Percentiles rank a stretch among this genome's conserved stretches.
These are phyloP conservation scores for Nasua narica DNA, from an alignment of 2,797 vertebrate genomes.

Conservation along the genomic window DNA sequence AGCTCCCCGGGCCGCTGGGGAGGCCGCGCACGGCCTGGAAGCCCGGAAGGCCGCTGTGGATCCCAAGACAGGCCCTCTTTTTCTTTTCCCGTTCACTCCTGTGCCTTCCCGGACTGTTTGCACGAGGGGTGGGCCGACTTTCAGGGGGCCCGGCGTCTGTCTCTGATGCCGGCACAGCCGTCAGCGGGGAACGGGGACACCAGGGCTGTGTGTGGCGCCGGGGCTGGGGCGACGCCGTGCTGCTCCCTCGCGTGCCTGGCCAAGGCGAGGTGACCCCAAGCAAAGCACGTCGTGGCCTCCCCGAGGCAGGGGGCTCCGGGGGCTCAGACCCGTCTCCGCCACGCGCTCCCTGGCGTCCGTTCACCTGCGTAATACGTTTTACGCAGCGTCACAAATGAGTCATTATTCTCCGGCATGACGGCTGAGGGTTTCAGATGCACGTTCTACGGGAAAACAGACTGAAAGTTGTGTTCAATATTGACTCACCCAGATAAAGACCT, in stretches of 20 bases:
- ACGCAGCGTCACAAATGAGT: background rate
- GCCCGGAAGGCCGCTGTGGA: background rate
- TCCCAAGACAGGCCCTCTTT: fast-evolving
- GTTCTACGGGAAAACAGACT: conserved; percentile 20
- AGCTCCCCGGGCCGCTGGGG: fast-evolving
- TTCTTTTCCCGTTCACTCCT: background rate
- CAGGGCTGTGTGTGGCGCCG: background rate
- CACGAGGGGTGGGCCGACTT: conserved; percentile 46
- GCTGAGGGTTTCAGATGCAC: background rate
- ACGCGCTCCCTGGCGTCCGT: background rate
- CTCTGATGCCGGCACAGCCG: background rate
- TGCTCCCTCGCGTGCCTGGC: background rate
- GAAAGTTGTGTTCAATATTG: conserved; percentile 39
- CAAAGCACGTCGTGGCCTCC: background rate
- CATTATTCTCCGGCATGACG: conserved; percentile 2
- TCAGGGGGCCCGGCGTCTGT: background rate
- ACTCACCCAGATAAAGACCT: background rate
- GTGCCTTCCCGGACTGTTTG: conserved; percentile 49
- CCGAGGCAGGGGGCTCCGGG: background rate
- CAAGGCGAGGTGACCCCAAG: background rate
- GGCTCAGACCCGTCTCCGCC: background rate
- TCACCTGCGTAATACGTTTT: background rate
- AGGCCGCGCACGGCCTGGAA: background rate
- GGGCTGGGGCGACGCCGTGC: background rate
- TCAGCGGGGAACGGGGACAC: background rate